A percentile compares a stretch with the other conserved stretches of the same genome.
These are phyloP conservation scores for Stenodera caucasica DNA, from an alignment of 2,888 invertebrate genomes.

Conservation along the genomic window DNA sequence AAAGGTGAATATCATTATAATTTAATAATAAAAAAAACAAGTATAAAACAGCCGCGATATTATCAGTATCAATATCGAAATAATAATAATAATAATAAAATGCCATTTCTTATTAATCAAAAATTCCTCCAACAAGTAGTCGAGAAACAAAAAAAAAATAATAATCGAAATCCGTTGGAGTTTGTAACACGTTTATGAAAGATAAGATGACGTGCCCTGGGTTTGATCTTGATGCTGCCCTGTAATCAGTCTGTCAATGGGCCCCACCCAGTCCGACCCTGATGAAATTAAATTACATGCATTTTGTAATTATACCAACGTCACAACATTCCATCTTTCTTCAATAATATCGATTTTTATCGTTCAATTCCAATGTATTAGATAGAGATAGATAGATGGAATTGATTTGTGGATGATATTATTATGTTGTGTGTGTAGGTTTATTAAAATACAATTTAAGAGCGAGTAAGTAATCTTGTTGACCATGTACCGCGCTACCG, in stretches of 20 bases:
- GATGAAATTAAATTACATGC: conserved; percentile 57
- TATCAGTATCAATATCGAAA: conserved; percentile 2
- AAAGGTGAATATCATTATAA: conserved; percentile 21
- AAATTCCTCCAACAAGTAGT: background rate
- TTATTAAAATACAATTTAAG: conserved; percentile 42
- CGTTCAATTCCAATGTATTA: conserved; percentile 21
- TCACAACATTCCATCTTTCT: conserved; percentile 25
- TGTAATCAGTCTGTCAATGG: conserved; percentile 56
- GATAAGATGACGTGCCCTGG: conserved; percentile 42
- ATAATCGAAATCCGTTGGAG: conserved; percentile 41
- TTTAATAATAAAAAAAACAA: conserved; percentile 14
- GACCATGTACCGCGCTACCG: conserved; percentile 46
- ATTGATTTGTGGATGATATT: conserved; percentile 9
- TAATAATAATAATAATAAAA: background rate
- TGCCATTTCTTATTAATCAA: background rate
- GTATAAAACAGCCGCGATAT: background rate
- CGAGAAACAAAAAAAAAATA: conserved; percentile 18
- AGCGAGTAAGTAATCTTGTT: conserved; percentile 39
- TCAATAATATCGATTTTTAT: conserved; percentile 1
- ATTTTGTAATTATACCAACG: conserved; percentile 48
- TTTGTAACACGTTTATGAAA: conserved; percentile 43
- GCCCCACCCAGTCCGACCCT: conserved; percentile 56
- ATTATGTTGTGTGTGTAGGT: conserved; percentile 22
- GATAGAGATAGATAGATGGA: conserved; percentile 18
- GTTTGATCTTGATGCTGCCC: conserved; percentile 42